Evolutionary conservation across 2,113 vertebrate species (phyloP).

Genomic region (Rhea pennata): DNA sequence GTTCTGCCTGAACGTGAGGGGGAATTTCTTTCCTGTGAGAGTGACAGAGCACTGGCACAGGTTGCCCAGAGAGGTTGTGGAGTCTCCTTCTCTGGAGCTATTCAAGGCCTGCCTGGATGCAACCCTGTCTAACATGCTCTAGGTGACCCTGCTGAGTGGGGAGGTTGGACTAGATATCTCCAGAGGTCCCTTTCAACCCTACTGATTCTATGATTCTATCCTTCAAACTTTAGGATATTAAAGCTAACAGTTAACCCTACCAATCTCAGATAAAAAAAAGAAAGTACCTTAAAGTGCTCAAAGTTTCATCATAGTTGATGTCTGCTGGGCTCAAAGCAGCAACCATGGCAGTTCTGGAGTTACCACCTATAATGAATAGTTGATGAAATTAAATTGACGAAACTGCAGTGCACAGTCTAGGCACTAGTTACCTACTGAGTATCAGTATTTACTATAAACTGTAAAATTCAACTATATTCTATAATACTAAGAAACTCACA

Average conservation of each 20-base stretch:
- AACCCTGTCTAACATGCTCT: no score
- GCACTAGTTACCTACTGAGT: neutral
- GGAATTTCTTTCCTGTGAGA: no score
- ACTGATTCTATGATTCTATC: no score
- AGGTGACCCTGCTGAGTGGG: no score
- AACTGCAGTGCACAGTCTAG: neutral
- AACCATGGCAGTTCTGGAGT: constrained; percentile 98
- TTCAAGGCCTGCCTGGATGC: no score
- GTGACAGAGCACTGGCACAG: no score
- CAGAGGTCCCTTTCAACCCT: no score
- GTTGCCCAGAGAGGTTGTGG: no score
- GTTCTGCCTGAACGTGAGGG: no score
- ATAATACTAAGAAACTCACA: neutral
- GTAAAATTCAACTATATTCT: neutral
- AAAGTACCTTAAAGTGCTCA: constrained; percentile 94
- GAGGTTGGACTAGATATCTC: no score
- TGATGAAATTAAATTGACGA: neutral
- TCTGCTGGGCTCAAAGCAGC: constrained; percentile 98
- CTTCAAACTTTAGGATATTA: neutral
- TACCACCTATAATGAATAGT: constrained; percentile 79
- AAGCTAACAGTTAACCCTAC: neutral
- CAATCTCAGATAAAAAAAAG: neutral
- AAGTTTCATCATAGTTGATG: constrained; percentile 99
- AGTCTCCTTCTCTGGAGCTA: no score
- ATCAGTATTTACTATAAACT: neutral